Base-by-base conservation (phyloP, 1,140 invertebrate species). In the Zaprionus lachaisei region DNA sequence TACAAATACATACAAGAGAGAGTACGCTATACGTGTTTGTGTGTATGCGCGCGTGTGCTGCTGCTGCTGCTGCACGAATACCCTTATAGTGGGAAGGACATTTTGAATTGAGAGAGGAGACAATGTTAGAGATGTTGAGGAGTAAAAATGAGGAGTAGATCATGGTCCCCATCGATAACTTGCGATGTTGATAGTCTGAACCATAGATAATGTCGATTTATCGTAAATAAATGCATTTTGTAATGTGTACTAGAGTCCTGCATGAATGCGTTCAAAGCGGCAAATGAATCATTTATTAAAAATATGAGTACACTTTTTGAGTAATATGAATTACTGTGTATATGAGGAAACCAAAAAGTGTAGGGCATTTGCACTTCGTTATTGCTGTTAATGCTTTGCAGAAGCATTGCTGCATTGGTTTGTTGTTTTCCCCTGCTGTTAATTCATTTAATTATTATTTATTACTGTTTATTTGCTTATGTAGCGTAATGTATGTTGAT, bases 371-470 rank as follows among this genome's bases (percentile, higher is more conserved):
- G 17, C 2, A 31, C 1, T 64, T 73, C 65, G 72, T 12, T 49
- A 4, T 20, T n/a, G 9, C 31, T 11, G 9, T 11, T 34, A 1
- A 34, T 11, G 5, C 12, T 26, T 31, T 20, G 7, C 41, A 9
- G 6, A 20, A 26, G 49, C 49, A 54, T 26, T n/a, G 5, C 34
- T 68, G 65, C 58, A 56, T 20, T 44, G 66, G 56, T 70, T 60
- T 70, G 54, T 58, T 66, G 54, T 65, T 70, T 63, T 55, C n/a
- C n/a, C 41, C 28, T 31, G 56, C 76, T 79, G 72, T 79, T 90
- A 84, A 84, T 90, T 89, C 75, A 79, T 89, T 89, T 89, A 69
- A 81, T 89, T 89, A 84, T 89, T 84, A 89, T 89, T 90, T 89
- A 90, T 89, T 80, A 78, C 70, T 83, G 72, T 75, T 81, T 85